Percentiles rank a stretch among this genome's conserved stretches.
phyloP scores from a whole-genome alignment of 2,888 invertebrate species.

The Nematopogon swammerdamellus region DNA sequence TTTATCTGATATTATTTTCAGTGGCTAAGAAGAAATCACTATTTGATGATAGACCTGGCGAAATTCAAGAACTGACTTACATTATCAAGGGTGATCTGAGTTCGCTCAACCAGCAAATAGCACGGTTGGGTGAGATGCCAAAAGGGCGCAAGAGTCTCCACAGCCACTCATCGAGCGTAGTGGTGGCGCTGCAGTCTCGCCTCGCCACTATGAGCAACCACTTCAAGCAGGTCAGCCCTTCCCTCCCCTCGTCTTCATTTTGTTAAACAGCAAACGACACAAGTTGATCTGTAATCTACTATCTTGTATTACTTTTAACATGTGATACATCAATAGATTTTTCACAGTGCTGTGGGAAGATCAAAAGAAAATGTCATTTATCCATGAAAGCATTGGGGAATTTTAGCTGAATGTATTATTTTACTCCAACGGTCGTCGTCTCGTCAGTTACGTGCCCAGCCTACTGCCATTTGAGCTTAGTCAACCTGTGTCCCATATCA shows the following conservation, averaged over 20 bases:
- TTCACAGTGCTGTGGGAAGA: no score
- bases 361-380: no score
- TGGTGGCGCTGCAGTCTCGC: constrained; percentile 88
- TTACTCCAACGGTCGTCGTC: no score
- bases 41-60: constrained; percentile 93
- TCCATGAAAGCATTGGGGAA: no score
- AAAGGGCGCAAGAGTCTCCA: constrained; percentile 79
- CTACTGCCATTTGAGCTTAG: no score
- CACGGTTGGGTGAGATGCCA: constrained; percentile 81
- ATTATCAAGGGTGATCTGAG: constrained; percentile 96
- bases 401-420: no score
- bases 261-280: no score
- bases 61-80: constrained; percentile 96
- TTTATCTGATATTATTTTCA: constrained; percentile 45
- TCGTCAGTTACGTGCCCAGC: not conserved
- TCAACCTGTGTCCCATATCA: no score
- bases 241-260: no score
- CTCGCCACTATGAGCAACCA: constrained; percentile 96
- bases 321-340: no score
- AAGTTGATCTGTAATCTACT: no score
- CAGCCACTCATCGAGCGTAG: constrained; percentile 90
- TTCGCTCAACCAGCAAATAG: constrained; percentile 95
- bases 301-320: no score
- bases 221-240: constrained; percentile 76
- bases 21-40: constrained; percentile 98